Conservation (phyloP, 2,797 vertebrate genomes). For the Chaenodraco wilsoni region DNA sequence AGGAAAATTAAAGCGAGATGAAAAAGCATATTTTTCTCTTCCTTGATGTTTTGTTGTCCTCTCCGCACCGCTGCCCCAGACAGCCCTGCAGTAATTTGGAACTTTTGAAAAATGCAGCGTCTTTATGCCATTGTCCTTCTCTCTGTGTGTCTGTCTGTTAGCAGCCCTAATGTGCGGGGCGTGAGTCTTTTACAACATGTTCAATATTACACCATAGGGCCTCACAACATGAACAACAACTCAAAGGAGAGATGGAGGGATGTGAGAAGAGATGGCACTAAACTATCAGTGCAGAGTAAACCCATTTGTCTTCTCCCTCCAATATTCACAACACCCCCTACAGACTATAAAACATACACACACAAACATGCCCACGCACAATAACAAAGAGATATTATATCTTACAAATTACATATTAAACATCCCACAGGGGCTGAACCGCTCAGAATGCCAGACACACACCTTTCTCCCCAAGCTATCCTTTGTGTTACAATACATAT, state of each 20-base stretch:
- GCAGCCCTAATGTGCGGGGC: constrained; percentile 65
- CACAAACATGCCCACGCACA: constrained; percentile 56
- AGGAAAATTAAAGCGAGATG: constrained; percentile 71
- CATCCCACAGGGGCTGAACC: constrained; percentile 43
- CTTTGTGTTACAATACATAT: constrained; percentile 37
- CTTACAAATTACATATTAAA: constrained; percentile 55
- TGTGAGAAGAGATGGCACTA: constrained; percentile 62
- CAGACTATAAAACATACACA: constrained; percentile 68
- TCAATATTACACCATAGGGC: constrained; percentile 77
- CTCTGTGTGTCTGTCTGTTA: constrained; percentile 48
- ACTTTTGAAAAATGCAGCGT: constrained; percentile 50
- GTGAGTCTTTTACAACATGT: constrained; percentile 77
- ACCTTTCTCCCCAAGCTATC: constrained; percentile 31
- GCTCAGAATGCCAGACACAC: constrained; percentile 41
- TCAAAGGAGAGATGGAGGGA: constrained; percentile 58
- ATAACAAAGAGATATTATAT: constrained; percentile 56
- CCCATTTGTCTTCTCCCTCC: constrained; percentile 72
- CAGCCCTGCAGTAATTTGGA: constrained; percentile 72
- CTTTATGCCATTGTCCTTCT: constrained; percentile 37
- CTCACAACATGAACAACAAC: constrained; percentile 67
- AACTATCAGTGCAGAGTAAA: constrained; percentile 73
- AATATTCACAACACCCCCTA: constrained; percentile 65
- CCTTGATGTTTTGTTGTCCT: constrained; percentile 55
- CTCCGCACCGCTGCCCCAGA: constrained; percentile 68
- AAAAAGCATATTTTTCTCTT: constrained; percentile 51